These are phyloP conservation scores for Rhingia rostrata DNA, from an alignment of 2,888 invertebrate species.

Conservation along the genomic window DNA sequence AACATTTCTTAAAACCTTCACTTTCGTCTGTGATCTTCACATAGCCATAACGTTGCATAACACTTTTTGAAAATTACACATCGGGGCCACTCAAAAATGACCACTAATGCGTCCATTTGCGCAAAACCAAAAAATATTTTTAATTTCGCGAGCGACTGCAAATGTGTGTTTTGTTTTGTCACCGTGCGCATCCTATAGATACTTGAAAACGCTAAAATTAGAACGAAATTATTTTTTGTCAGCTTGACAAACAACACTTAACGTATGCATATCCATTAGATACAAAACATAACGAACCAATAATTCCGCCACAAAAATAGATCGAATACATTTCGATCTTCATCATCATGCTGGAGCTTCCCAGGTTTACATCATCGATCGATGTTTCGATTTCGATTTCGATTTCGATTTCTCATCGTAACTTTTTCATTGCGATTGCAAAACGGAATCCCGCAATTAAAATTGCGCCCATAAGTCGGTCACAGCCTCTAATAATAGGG, in stretches of 20 bases:
- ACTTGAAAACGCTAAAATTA: constrained; percentile 45
- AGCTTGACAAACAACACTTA: constrained; percentile 40
- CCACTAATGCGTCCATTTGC: background rate
- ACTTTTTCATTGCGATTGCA: constrained; percentile 13
- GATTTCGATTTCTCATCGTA: constrained; percentile 24
- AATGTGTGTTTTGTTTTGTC: background rate
- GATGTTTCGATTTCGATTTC: constrained; percentile 23
- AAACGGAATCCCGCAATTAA: constrained; percentile 37
- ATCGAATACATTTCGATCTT: constrained; percentile 22
- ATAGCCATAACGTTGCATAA: background rate
- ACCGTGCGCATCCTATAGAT: background rate
- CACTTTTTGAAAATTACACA: background rate
- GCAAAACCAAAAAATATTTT: background rate
- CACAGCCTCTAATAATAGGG: background rate
- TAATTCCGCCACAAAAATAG: constrained; percentile 22
- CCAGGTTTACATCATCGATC: constrained; percentile 46
- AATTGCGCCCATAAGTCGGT: constrained; percentile 30
- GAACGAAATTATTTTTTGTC: constrained; percentile 42
- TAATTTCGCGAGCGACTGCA: constrained; percentile 35
- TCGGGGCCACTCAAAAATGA: constrained; percentile 31
- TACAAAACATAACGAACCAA: background rate
- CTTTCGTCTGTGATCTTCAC: constrained; percentile 15
- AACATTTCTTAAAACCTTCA: constrained; percentile 1
- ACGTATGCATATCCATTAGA: background rate
- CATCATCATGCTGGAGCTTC: constrained; percentile 17